Evolutionary conservation across 2,888 invertebrate genomes (phyloP).

Genomic region (Dione juno): DNA sequence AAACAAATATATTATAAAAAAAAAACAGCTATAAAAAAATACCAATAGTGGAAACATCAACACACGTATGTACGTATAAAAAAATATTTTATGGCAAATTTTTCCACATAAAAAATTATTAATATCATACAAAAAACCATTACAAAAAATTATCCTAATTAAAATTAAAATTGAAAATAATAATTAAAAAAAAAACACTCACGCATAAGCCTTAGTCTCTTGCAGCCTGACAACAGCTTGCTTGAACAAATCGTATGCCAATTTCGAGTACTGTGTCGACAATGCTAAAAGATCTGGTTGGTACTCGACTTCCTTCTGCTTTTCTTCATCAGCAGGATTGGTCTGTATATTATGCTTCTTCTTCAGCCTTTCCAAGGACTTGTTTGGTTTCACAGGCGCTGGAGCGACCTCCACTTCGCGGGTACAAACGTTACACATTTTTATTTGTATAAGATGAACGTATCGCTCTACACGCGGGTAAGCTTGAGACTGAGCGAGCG

Average conservation of each 20-base stretch:
- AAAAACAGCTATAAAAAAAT: too few species aligned
- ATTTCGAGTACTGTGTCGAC: conserved; percentile 76
- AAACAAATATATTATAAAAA: too few species aligned
- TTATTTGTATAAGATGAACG: conserved; percentile 31
- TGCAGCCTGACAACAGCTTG: conserved; percentile 63
- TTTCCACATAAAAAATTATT: not conserved
- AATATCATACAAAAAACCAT: too few species aligned
- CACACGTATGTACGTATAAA: too few species aligned
- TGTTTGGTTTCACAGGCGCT: conserved; percentile 51
- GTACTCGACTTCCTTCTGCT: conserved; percentile 70
- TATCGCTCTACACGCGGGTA: conserved; percentile 35
- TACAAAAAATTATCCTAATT: not conserved
- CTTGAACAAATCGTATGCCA: conserved; percentile 68
- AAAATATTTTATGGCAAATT: too few species aligned
- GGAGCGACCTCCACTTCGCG: conserved; percentile 57
- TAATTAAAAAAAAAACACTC: conserved; percentile 55
- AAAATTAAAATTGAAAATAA: not conserved
- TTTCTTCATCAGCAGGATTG: conserved; percentile 64
- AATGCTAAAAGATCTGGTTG: conserved; percentile 78
- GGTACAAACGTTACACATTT: conserved; percentile 78
- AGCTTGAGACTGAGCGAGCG: conserved; percentile 44
- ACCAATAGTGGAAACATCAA: too few species aligned
- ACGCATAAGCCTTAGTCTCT: conserved; percentile 79
- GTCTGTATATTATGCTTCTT: conserved; percentile 74
- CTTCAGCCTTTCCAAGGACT: conserved; percentile 71